phyloP scores from a whole-genome alignment of 2,797 vertebrate genomes.

The Pseudochirops cupreus region DNA sequence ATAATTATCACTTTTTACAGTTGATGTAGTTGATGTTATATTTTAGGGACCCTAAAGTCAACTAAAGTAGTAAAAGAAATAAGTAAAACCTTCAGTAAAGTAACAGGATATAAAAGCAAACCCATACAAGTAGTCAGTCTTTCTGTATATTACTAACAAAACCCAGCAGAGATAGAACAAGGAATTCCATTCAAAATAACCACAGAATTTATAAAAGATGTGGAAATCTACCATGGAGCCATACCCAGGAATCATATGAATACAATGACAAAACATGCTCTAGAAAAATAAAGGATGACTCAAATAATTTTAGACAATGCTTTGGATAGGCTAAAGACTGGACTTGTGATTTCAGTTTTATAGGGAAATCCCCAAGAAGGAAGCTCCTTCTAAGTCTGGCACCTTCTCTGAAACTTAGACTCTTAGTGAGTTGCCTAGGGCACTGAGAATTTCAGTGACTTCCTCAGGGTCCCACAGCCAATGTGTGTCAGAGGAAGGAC shows the following conservation, averaged over 20 bases:
- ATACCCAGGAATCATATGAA: not conserved
- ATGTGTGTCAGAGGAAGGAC: not conserved
- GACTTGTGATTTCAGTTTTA: not conserved
- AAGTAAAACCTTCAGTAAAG: not conserved
- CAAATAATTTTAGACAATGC: not conserved
- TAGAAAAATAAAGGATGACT: not conserved
- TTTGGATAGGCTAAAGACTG: not conserved
- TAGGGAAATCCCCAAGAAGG: not conserved
- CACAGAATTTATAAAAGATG: not conserved
- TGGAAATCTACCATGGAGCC: not conserved
- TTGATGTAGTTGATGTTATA: too few species aligned
- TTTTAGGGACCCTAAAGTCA: not conserved
- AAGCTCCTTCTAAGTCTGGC: not conserved
- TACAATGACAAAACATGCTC: not conserved
- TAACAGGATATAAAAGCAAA: too few species aligned
- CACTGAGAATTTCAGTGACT: not conserved
- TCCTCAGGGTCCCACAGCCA: not conserved
- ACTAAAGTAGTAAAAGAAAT: not conserved
- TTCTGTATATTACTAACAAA: not conserved
- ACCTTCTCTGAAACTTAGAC: not conserved
- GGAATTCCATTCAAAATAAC: not conserved
- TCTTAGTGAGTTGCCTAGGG: not conserved
- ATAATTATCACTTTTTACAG: not conserved
- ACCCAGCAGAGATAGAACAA: not conserved
- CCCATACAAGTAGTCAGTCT: not conserved